Percentiles rank a stretch among this genome's conserved stretches.
Evolutionary conservation across 2,113 vertebrate species (phyloP).

Genomic region (Machaerirhynchus nigripectus): DNA sequence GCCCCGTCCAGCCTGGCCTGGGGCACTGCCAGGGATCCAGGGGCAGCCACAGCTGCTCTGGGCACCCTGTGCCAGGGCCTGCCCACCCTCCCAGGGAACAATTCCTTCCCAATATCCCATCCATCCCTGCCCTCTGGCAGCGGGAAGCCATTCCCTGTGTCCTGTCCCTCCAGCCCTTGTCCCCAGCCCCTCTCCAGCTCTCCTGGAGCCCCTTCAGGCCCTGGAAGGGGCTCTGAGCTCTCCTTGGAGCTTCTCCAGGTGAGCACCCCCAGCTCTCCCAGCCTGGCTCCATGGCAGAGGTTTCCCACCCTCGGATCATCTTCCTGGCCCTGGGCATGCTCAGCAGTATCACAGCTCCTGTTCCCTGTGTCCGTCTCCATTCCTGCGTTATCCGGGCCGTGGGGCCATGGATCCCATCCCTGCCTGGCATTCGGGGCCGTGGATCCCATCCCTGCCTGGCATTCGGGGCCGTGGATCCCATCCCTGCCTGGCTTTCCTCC

Average conservation of each 20-base stretch:
- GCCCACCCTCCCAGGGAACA: fast-evolving
- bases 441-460: background rate
- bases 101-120: background rate
- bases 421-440: background rate
- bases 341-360: background rate
- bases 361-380: background rate
- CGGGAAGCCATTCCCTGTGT: background rate
- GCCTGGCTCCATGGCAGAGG: background rate
- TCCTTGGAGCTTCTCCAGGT: background rate
- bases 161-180: background rate
- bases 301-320: fast-evolving
- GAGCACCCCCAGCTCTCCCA: background rate
- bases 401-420: background rate
- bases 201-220: background rate
- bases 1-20: background rate
- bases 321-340: background rate
- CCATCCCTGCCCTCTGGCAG: background rate
- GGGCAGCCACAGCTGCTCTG: background rate
- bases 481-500: background rate
- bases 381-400: fast-evolving
- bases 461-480: background rate
- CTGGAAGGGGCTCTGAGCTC: background rate
- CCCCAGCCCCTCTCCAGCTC: background rate
- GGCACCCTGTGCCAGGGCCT: background rate
- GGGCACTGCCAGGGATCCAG: background rate